Base-by-base conservation (phyloP, 2,113 vertebrate genomes). In the Sceloporus tristichus region DNA sequence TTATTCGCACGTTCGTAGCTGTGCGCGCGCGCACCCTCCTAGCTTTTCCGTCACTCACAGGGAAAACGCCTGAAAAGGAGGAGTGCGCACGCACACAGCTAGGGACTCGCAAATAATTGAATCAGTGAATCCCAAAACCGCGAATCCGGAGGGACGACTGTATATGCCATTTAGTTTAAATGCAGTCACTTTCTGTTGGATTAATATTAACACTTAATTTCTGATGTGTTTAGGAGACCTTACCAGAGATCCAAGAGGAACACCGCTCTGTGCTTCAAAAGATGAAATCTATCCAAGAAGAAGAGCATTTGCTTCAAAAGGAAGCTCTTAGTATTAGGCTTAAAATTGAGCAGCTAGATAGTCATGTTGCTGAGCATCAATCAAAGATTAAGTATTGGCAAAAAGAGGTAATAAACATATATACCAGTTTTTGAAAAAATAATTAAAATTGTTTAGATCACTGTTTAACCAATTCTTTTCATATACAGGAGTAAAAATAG, bases 381-480 rank as follows among this genome's bases (percentile, higher is more conserved):
- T 96, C 95, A 71, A 99, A 99, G 95, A 95, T 99, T 76, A 98
- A 98, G 94, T 97, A 99, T 88, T 99, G 98, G 98, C 97, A 98
- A 68, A 99, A 98, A 94, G 98, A 99, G 98, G 99, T 98, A 92
- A 76, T 95, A 79, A 48, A 59, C 53, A 25, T 0, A 34, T 1
- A 29, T 89, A 75, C 18, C 77, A 1, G 56, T 82, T 80, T 27
- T 3, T 62, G 86, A 38, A 88, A 23, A n/a, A 70, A 0, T 23
- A 42, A 85, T 10, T 40, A 62, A 54, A 74, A 6, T 38, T 85
- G 53, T 38, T 73, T 74, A 56, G 19, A 65, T 38, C 19, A 56
- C 23, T 68, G 59, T 42, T 66, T 82, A 6, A 13, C 5, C 40
- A 7, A 48, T 25, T 42, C 10, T 21, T 82, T 11, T 14, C 38